These are phyloP conservation scores for Macrosiphum euphorbiae DNA, from an alignment of 2,888 invertebrate species.

Conservation along the genomic window DNA sequence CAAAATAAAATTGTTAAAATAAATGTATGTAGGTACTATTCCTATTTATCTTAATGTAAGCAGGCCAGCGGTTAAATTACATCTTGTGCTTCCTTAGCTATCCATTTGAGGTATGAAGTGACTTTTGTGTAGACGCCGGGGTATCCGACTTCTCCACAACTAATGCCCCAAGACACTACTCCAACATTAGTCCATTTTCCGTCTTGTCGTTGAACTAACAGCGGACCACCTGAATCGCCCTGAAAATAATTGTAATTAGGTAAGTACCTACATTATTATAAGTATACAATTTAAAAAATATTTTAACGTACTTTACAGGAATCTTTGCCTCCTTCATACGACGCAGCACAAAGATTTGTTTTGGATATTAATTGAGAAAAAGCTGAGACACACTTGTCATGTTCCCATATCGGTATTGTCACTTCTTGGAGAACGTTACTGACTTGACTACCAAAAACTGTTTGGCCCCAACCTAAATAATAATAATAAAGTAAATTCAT, in stretches of 20 bases:
- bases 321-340: conserved; percentile 82
- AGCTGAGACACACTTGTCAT: conserved; percentile 75
- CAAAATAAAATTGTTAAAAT: background rate
- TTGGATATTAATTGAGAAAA: conserved; percentile 79
- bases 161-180: conserved; percentile 88
- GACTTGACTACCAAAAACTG: conserved; percentile 78
- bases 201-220: conserved; percentile 80
- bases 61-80: background rate
- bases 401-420: conserved; percentile 83
- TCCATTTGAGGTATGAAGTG: conserved; percentile 80
- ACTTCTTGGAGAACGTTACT: conserved; percentile 83
- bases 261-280: background rate
- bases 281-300: background rate
- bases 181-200: conserved; percentile 85
- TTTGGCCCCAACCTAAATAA: conserved; percentile 80
- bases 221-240: conserved; percentile 89
- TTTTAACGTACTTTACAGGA: conserved; percentile 80
- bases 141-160: conserved; percentile 79
- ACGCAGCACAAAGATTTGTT: conserved; percentile 83
- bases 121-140: conserved; percentile 88
- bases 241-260: background rate
- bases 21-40: background rate
- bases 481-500: background rate
- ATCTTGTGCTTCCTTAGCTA: conserved; percentile 73
- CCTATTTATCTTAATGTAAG: background rate